Evolutionary conservation across 2,888 invertebrate genomes (phyloP), one percentile per base, ranked within the genome.

Genomic region (Cantharis rufa): DNA sequence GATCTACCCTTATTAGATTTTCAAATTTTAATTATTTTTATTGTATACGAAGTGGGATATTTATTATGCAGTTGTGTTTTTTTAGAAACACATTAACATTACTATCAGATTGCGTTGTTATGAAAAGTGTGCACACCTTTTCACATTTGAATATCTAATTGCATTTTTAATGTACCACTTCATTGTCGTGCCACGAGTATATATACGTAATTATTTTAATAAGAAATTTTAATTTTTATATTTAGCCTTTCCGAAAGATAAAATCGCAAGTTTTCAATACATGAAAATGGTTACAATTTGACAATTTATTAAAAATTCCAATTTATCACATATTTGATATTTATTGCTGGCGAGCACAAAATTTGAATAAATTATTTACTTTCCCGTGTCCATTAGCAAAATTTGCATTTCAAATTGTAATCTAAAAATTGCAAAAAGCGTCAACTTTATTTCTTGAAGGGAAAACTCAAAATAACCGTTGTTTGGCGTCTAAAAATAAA

Each of bases 91-190:
- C 79, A 80, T 80, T 80, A 80, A 76, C 80, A 79, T 79, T 76
- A 70, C 74, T 79, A 80, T 80, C 80, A 74, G 80, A 80, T 80
- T 76, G 76, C 78, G 75, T 71, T 75, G 79, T 79, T 79, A 80
- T 79, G 80, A 80, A 80, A 80, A 80, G 79, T 80, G 80, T 80
- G 79, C 79, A 79, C 79, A 79, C 79, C 76, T 78, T 78, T 74
- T 73, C 79, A 77, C 79, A 79, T 80, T 80, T 80, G 80, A 80
- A 80, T 80, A 80, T 77, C 79, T 80, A 80, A 80, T 78, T 78
- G 78, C 78, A 72, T 78, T 73, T 75, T 78, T 78, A 78, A 78
- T 78, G 72, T 75, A 73, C 75, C 72, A 75, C 75, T 78, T 78
- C 77, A 78, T 78, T 78, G 77, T 78, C 77, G 75, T 78, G 72